Base-by-base conservation (phyloP, 2,113 vertebrate species). In the Cottus gobio region DNA sequence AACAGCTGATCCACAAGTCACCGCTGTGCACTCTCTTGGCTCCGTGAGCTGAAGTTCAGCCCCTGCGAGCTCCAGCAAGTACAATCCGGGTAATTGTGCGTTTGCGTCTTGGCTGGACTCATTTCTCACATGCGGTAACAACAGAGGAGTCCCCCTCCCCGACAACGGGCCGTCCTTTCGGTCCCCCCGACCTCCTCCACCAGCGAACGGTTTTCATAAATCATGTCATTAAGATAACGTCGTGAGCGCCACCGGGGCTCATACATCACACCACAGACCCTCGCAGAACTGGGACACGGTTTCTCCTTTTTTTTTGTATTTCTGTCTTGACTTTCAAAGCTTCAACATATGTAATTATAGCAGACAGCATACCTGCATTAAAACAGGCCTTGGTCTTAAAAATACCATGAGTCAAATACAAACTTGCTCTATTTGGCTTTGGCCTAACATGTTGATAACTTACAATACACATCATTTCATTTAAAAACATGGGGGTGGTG, bases 141-240 rank as follows among this genome's bases (percentile, higher is more conserved):
- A 31, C 18, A 16, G 10, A 39, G 34, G 20, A 56, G 48, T 24
- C 58, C 42, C 54, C 26, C 36, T 6, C 70, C 83, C 83, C 67
- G 67, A 22, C 68, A 57, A 61, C 81, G 46, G 39, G 69, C 72
- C 70, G n/a, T 77, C 24, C 75, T 67, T 5, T 31, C 46, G 5
- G 75, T 60, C 77, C 61, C 62, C 24, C 58, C 2, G 34, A 50
- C 39, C 77, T 82, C 66, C 77, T 80, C 66, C 56, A n/a, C 70
- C 58, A 78, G 36, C 44, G 82, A 88, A 71, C 72, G 10, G 24
- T 77, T 74, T 75, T 66, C 77, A 90, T 90, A 82, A 92, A 93
- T 93, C 86, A 91, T 28, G 70, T 88, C 76, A 89, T 93, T 91
- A 94, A 93, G 93, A 94, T 93, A 95, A 93, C 67, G 90, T 93